Percentiles rank a stretch among this genome's conserved stretches.
Conservation (phyloP, 2,888 invertebrate genomes). For the Tortricodes alternella region DNA sequence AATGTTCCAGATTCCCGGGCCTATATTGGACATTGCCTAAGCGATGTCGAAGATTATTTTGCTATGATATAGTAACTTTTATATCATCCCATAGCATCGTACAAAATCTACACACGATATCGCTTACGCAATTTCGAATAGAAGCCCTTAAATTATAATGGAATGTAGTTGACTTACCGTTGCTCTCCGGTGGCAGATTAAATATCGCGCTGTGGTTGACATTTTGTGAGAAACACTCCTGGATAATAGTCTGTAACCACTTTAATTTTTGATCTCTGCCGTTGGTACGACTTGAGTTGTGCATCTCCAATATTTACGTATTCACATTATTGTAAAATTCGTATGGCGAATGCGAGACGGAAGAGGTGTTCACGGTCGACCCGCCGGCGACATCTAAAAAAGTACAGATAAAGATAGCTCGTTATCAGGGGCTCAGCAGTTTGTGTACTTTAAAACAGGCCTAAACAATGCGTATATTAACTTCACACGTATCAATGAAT, state of each 20-base stretch:
- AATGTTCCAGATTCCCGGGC: too few relatives aligned
- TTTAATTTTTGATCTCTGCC: slow-evolving; percentile 32
- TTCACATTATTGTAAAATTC: slow-evolving; percentile 12
- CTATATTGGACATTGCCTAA: too few relatives aligned
- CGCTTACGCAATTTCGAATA: too few relatives aligned
- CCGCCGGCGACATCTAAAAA: slow-evolving; percentile 41
- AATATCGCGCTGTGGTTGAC: slow-evolving; percentile 35
- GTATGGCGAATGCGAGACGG: slow-evolving; percentile 4
- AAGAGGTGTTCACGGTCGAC: slow-evolving; percentile 30
- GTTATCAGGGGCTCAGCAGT: slow-evolving; percentile 19
- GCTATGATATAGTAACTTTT: too few relatives aligned
- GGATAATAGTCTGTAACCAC: slow-evolving; percentile 33
- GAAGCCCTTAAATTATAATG: too few relatives aligned
- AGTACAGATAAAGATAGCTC: slow-evolving; percentile 39
- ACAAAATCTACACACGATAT: too few relatives aligned
- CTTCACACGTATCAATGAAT: background rate
- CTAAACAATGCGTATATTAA: background rate
- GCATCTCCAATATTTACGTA: slow-evolving; percentile 30
- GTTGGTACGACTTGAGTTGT: slow-evolving; percentile 29
- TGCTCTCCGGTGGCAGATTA: background rate
- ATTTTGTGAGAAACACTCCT: slow-evolving; percentile 37
- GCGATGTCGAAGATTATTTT: too few relatives aligned
- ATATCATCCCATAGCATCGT: too few relatives aligned
- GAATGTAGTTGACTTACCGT: slow-evolving; percentile 37
- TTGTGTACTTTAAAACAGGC: slow-evolving; percentile 1